Conservation (phyloP, 2,797 vertebrate species). For the Yasuhikotakia modesta region DNA sequence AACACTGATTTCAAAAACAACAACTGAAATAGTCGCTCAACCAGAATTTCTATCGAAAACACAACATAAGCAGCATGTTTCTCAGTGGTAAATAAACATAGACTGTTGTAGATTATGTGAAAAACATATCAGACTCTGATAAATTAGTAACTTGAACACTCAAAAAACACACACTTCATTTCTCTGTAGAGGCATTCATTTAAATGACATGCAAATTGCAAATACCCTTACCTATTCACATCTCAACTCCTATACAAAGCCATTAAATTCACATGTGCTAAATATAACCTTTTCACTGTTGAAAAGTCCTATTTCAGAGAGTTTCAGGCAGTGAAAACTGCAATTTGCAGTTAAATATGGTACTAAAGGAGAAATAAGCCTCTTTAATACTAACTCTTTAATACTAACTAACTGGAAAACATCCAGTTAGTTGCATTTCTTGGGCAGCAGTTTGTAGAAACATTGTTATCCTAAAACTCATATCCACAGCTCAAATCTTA, state of each 20-base stretch:
- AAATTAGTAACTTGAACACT: constrained; percentile 20
- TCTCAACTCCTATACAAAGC: background rate
- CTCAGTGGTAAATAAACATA: too few species aligned
- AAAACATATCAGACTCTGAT: too few species aligned
- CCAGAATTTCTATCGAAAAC: too few species aligned
- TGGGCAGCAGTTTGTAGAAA: background rate
- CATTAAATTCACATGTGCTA: constrained; percentile 11
- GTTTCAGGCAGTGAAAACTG: background rate
- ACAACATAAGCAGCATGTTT: too few species aligned
- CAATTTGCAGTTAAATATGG: background rate
- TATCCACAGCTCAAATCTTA: constrained; percentile 16
- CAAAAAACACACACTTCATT: constrained; percentile 23
- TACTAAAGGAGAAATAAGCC: background rate
- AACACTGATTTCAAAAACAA: too few species aligned
- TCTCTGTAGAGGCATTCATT: constrained; percentile 27
- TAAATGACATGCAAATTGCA: constrained; percentile 49
- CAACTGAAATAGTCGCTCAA: too few species aligned
- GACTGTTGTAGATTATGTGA: too few species aligned
- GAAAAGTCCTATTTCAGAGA: constrained; percentile 5
- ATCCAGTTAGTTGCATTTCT: constrained; percentile 19
- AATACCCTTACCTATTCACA: constrained; percentile 36
- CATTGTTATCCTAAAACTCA: constrained; percentile 8
- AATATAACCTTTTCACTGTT: constrained; percentile 29
- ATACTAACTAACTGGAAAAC: constrained; percentile 9
- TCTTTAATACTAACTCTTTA: constrained; percentile 25